phyloP scores from a whole-genome alignment of 1,140 invertebrate genomes.

The Piezodorus guildinii region DNA sequence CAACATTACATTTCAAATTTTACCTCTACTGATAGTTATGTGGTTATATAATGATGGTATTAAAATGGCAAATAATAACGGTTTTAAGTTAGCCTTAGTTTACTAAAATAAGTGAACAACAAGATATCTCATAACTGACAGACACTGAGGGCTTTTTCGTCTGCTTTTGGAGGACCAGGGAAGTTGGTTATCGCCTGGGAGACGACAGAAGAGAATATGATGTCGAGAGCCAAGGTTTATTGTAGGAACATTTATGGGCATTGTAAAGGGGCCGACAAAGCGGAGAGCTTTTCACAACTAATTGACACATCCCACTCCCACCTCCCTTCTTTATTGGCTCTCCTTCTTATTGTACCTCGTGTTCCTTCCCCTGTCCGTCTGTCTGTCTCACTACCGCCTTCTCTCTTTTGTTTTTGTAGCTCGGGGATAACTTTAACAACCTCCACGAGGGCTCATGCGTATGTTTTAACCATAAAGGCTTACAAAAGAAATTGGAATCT shows the following conservation, averaged over 20 bases:
- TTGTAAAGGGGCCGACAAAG: background rate
- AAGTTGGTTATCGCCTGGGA: too few species aligned
- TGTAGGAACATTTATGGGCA: background rate
- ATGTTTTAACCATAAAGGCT: background rate
- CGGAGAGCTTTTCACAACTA: constrained; percentile 15
- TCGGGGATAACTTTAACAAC: background rate
- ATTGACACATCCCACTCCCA: constrained; percentile 18
- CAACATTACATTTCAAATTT: too few species aligned
- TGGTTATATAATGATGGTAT: too few species aligned
- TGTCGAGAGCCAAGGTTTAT: constrained; percentile 1
- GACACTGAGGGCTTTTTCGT: too few species aligned
- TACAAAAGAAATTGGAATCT: too few species aligned
- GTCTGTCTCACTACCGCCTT: background rate
- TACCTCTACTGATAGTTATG: too few species aligned
- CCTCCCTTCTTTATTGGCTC: background rate
- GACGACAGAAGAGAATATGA: constrained; percentile 6
- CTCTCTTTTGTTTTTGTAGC: background rate
- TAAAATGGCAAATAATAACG: too few species aligned
- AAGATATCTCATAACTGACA: too few species aligned
- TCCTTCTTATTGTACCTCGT: background rate
- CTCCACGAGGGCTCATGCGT: too few species aligned
- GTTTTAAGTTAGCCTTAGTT: too few species aligned
- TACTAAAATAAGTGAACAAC: too few species aligned
- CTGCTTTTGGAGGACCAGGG: too few species aligned
- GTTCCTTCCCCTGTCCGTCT: background rate